Evolutionary conservation across 35 echinoderm and acorn worm species (phyloP), one percentile per base, ranked within the genome.

Genomic region (Stichopus chloronotus): DNA sequence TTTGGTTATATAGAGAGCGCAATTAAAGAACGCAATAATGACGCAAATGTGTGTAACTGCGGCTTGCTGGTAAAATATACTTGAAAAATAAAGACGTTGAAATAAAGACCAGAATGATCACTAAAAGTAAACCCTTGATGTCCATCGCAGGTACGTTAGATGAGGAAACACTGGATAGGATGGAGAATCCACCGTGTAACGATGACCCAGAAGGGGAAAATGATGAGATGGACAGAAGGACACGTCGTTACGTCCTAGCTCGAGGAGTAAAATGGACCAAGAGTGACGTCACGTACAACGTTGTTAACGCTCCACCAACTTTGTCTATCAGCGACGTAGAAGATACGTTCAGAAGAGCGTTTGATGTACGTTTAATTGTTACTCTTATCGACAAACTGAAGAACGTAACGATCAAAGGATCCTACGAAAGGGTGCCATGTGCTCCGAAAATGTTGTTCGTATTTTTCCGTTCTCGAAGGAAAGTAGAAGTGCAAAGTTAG

Each of bases 321-420:
- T 20, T 85, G 58, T 85, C 82, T 19, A 85, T 58, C 4, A 1
- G 8, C 8, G 55, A 85, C n/a, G 55, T 58, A 19, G 30, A 55
- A 23, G 30, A 53, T 20, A 58, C 22, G 54, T 85, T 85, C 58
- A 53, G 60, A 89, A 59, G 60, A 89, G 87, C 65, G 24, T 89
- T 89, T 58, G 52, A 85, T 85, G 82, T 85, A 85, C 58, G 82
- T 58, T 2, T 43, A 43, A 43, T 43, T 43, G 30, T 43, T 43
- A 43, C 30, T 43, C 0, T 43, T 43, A 43, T 43, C 3, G 30
- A 43, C 30, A 43, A 43, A 43, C 30, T 43, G 30, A 43, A 43
- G 30, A 43, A 3, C 30, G 3, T 43, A 43, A 43, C 30, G 30
- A 43, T 43, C 30, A 43, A 43, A 43, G 30, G 30, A 43, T 43